These are phyloP conservation scores for Antheraea mylitta DNA, from an alignment of 1,140 invertebrate genomes.

Conservation along the genomic window DNA sequence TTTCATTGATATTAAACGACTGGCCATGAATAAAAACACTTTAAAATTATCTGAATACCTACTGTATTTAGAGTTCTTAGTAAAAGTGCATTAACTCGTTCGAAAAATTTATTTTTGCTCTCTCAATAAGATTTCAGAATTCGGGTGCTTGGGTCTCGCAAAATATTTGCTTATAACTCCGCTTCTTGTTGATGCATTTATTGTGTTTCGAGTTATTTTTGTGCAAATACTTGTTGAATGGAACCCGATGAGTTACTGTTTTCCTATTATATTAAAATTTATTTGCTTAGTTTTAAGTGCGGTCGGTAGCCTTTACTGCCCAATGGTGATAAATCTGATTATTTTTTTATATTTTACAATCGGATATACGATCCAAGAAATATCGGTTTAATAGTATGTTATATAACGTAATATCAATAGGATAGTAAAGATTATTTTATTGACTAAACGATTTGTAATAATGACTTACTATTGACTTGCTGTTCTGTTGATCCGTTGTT, in stretches of 20 bases:
- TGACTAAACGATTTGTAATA: no score
- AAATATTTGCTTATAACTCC: conserved; percentile 39
- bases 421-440: no score
- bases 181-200: conserved; percentile 32
- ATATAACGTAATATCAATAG: no score
- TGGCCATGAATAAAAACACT: neutral
- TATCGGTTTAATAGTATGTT: no score
- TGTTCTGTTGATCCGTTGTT: no score
- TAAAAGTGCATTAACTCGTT: conserved; percentile 54
- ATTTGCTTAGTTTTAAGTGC: neutral
- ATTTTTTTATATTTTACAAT: no score
- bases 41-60: neutral
- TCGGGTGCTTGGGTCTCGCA: conserved; percentile 31
- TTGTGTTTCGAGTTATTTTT: conserved; percentile 26
- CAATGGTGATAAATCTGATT: neutral
- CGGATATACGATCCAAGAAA: no score
- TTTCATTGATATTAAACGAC: neutral
- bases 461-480: no score
- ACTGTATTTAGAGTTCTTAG: neutral
- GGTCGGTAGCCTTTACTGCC: neutral
- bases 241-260: conserved; percentile 10
- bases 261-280: conserved; percentile 7
- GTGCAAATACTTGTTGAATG: conserved; percentile 14
- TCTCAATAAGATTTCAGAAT: conserved; percentile 42
- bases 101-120: conserved; percentile 49